phyloP scores from a whole-genome alignment of 1,140 invertebrate genomes.

The Drosophila ercepeae region DNA sequence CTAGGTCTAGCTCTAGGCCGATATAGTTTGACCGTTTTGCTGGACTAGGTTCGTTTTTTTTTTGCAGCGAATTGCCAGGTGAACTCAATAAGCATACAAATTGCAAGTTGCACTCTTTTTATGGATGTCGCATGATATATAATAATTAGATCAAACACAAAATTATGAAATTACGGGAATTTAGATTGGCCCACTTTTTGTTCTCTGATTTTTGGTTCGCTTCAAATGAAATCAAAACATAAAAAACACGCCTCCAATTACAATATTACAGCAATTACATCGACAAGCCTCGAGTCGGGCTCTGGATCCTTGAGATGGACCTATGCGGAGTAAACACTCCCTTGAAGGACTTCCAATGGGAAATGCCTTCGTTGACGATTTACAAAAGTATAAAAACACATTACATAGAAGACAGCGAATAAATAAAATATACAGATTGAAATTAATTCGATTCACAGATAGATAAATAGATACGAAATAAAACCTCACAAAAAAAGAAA shows the following conservation, averaged over 20 bases:
- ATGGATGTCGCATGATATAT: constrained; percentile 68
- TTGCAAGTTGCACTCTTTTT: constrained; percentile 58
- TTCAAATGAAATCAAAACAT: constrained; percentile 49
- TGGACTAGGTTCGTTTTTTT: constrained; percentile 12
- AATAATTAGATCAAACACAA: constrained; percentile 59
- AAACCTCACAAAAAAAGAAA: constrained; percentile 73
- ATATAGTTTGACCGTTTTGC: constrained; percentile 27
- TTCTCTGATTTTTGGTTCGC: constrained; percentile 41
- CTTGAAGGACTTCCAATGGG: not conserved
- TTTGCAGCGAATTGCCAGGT: constrained; percentile 41
- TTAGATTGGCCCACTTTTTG: constrained; percentile 53
- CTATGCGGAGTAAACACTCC: constrained; percentile 2
- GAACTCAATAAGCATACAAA: constrained; percentile 38
- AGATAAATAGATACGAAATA: constrained; percentile 58
- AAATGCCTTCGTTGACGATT: constrained; percentile 32
- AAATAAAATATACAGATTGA: constrained; percentile 52
- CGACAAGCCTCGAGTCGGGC: constrained; percentile 22
- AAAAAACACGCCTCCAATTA: constrained; percentile 43
- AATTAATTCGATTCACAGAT: constrained; percentile 63
- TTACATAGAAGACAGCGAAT: constrained; percentile 55
- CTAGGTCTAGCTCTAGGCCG: constrained; percentile 36
- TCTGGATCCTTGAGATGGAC: constrained; percentile 25
- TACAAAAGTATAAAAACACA: constrained; percentile 51
- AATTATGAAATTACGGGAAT: constrained; percentile 61
- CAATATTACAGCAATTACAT: constrained; percentile 28